Conservation (phyloP, 2,797 vertebrate genomes). For the Crenichthys baileyi region DNA sequence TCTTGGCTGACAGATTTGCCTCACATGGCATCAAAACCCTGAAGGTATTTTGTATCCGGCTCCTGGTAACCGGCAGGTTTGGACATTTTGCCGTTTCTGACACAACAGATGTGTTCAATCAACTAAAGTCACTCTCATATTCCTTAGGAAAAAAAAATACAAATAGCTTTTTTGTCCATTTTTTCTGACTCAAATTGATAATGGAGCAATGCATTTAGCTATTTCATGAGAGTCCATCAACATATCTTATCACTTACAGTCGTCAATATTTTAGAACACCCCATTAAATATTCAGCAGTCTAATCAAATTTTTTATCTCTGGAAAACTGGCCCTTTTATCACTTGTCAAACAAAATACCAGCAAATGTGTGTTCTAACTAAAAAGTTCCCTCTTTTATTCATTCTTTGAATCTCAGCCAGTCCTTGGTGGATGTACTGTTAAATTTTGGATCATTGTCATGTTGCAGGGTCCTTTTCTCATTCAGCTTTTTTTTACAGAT, state of each 20-base stretch:
- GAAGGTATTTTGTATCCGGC: constrained; percentile 29
- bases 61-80: constrained; percentile 36
- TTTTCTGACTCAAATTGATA: not conserved
- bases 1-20: constrained; percentile 52
- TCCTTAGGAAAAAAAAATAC: not conserved
- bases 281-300: not conserved
- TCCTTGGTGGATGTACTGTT: not conserved
- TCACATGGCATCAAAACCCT: constrained; percentile 41
- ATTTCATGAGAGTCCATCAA: constrained; percentile 47
- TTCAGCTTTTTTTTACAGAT: too few species aligned
- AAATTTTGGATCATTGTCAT: not conserved
- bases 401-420: not conserved
- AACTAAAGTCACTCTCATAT: not conserved
- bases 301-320: not conserved
- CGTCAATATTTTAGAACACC: not conserved
- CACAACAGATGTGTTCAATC: not conserved
- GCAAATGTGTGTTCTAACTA: not conserved
- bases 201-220: not conserved
- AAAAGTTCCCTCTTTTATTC: not conserved
- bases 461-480: not conserved
- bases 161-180: not conserved
- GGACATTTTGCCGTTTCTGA: constrained; percentile 28
- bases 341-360: not conserved
- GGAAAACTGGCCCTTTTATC: not conserved
- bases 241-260: not conserved